Evolutionary conservation across 2,888 invertebrate genomes (phyloP), one percentile per base, ranked within the genome.

Genomic region (Coenonympha arcania): DNA sequence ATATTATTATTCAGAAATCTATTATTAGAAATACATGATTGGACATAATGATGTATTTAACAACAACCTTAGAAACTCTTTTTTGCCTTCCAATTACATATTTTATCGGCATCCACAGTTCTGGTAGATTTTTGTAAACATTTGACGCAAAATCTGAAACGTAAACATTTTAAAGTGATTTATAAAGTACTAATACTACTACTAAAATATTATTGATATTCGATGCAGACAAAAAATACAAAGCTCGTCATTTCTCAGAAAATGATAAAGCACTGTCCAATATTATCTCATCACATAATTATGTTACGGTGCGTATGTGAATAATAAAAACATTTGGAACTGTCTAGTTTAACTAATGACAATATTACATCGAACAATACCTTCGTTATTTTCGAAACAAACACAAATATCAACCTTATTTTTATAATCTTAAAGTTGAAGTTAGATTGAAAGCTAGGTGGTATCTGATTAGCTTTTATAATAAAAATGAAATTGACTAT

Each of bases 271-370:
- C 43, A 41, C 48, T 34, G 49, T 53, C 44, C 46, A 51, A 50
- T 46, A 53, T 54, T 55, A 52, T 51, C 51, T 51, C 52, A 56
- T 58, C 55, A 58, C 48, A 49, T 57, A 56, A 56, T 57, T 58
- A 57, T 58, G 58, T 58, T 55, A 58, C 60, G 57, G 63, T 60
- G 63, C 68, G 72, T 76, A 74, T 70, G 69, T 68, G 65, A 71
- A 65, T 71, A 64, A 68, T 74, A 74, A 75, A 78, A 73, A 75
- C 78, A 77, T 80, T 78, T 79, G 69, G 66, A 63, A 63, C 73
- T 73, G 76, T 76, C 79, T 73, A 64, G 68, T 58, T 68, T 79
- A 76, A 81, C 74, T 72, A 73, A 79, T 79, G 75, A 73, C 72
- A 68, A 69, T 72, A 78, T 75, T 74, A 76, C 66, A 64, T 68